Percentiles rank a stretch among this genome's conserved stretches.
These are phyloP conservation scores for Numenius arquata DNA, from an alignment of 2,113 vertebrate species.

Conservation along the genomic window DNA sequence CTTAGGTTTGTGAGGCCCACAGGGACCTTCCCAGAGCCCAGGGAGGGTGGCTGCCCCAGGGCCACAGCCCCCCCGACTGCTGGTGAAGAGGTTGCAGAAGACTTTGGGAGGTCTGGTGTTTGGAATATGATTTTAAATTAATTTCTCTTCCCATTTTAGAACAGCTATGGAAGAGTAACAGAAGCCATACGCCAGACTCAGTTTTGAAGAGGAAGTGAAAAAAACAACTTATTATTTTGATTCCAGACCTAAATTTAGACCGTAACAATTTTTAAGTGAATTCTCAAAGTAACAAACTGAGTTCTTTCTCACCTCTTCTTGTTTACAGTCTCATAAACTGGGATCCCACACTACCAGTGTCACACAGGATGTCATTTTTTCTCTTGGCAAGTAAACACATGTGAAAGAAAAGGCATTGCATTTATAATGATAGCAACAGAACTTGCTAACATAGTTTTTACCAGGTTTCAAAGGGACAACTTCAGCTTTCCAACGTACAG, in stretches of 20 bases:
- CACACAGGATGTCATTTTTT: constrained; percentile 54
- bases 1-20: neutral
- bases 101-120: neutral
- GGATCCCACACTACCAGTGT: constrained; percentile 62
- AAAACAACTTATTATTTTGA: neutral
- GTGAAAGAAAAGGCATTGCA: constrained; percentile 41
- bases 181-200: neutral
- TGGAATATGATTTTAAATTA: neutral
- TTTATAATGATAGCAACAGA: constrained; percentile 44
- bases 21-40: neutral
- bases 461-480: constrained; percentile 22
- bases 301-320: constrained; percentile 32
- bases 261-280: neutral
- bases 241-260: constrained; percentile 16
- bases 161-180: neutral
- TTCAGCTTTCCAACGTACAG: constrained; percentile 29
- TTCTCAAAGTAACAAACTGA: neutral
- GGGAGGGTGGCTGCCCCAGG: neutral
- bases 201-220: neutral
- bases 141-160: neutral
- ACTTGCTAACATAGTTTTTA: constrained; percentile 26
- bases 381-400: constrained; percentile 63
- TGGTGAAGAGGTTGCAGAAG: neutral
- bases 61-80: neutral
- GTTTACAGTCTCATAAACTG: constrained; percentile 54